Base-by-base conservation (phyloP, 2,797 vertebrate genomes). In the Zenarchopterus dispar region DNA sequence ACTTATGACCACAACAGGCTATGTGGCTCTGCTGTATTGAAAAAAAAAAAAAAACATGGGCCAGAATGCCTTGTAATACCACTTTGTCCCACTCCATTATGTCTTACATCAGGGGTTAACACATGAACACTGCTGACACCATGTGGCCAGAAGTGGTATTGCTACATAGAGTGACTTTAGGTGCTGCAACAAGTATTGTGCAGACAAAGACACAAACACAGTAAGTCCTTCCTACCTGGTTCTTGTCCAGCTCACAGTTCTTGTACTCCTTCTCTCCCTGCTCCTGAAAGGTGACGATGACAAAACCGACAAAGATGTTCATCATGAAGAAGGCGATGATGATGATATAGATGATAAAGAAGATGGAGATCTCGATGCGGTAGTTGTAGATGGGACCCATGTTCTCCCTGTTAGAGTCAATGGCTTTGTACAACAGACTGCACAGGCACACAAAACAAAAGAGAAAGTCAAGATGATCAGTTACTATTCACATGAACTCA, bases 251-350 rank as follows among this genome's bases (percentile, higher is more conserved):
- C 91, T 99, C 98, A 73, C 98, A 99, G 93, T 99, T 99, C 93
- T 97, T 97, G 88, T 99, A 99, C 80, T 99, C 98, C 80, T 99
- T 97, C 75, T 99, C 98, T 39, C 98, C 98, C 70, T 99, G 98
- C 86, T 99, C 98, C 91, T 99, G 98, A 79, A 99, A 99, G 3
- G 98, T 99, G 80, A 99, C 97, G 22, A 99, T 99, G 67, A 99
- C 97, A 24, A 99, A 99, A 91, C 98, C 98, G 54, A 99, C 98
- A 64, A 99, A 99, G 93, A 99, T 99, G 91, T 99, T 99, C 98
- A 99, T 99, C 98, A 99, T 99, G 90, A 99, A 99, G 93, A 99
- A 99, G 76, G 98, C 98, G 43, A 99, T 98, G 81, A 99, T 97
- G 93, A 99, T 99, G 90, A 99, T 98, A 90, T 99, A 99, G 90